Conservation (phyloP, 92 coral and sea anemone species). For the Actinernus sp. region DNA sequence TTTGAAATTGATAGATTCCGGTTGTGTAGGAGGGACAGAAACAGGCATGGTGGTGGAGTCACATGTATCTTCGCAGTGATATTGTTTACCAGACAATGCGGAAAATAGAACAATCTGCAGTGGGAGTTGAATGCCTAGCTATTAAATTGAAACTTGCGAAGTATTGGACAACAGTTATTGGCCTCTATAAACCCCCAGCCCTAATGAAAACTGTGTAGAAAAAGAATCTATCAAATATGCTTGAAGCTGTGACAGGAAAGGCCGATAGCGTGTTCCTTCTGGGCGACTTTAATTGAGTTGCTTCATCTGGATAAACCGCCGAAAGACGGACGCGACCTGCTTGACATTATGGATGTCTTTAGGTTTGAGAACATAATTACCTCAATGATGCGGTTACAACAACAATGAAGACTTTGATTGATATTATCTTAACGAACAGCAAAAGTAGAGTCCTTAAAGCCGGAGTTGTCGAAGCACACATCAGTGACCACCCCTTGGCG, state of each 20-base stretch:
- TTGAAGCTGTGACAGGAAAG: no score
- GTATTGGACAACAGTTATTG: constrained; percentile 18
- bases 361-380: background rate
- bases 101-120: background rate
- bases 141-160: constrained; percentile 11
- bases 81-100: background rate
- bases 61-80: no score
- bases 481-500: background rate
- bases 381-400: background rate
- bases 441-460: constrained; percentile 1
- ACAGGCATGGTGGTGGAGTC: no score
- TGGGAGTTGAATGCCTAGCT: constrained; percentile 13
- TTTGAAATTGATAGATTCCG: background rate
- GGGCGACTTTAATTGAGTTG: no score
- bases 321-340: background rate
- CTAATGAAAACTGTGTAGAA: constrained; percentile 4
- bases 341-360: background rate
- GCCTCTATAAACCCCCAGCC: constrained; percentile 13
- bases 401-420: background rate
- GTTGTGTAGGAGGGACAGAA: background rate
- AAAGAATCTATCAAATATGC: background rate
- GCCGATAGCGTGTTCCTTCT: no score
- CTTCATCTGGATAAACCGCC: no score
- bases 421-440: constrained; percentile 1
- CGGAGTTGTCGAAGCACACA: background rate